A percentile compares a stretch with the other conserved stretches of the same genome.
phyloP scores from a whole-genome alignment of 2,113 vertebrate genomes.

The Todiramphus chloris region DNA sequence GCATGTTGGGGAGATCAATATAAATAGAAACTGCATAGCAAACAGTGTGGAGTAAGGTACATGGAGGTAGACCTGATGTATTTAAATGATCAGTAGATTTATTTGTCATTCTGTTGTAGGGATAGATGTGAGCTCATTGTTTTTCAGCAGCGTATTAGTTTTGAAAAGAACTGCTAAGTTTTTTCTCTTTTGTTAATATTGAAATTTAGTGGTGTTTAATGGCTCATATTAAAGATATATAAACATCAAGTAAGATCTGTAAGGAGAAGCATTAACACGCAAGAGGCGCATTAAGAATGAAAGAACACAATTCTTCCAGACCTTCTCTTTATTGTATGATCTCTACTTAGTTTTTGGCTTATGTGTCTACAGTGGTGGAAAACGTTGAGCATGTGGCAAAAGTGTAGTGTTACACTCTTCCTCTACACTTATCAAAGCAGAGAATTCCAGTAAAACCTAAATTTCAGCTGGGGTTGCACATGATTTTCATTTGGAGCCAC shows the following conservation, averaged over 20 bases:
- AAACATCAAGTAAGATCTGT: not conserved
- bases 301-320: not conserved
- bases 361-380: not conserved
- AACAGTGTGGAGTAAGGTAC: not conserved
- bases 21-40: not conserved
- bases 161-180: not conserved
- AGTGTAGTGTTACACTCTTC: not conserved
- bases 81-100: not conserved
- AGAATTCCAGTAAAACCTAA: not conserved
- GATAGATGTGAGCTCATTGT: not conserved
- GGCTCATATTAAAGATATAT: not conserved
- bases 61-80: not conserved
- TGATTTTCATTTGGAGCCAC: not conserved
- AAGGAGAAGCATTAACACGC: not conserved
- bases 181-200: not conserved
- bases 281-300: not conserved
- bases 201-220: not conserved
- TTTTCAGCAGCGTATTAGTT: not conserved
- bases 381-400: not conserved
- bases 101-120: not conserved
- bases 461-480: not conserved
- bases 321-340: not conserved
- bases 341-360: not conserved
- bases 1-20: not conserved
- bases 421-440: not conserved